Conservation (phyloP, 1,140 invertebrate species). For the Phenacoccus solenopsis region DNA sequence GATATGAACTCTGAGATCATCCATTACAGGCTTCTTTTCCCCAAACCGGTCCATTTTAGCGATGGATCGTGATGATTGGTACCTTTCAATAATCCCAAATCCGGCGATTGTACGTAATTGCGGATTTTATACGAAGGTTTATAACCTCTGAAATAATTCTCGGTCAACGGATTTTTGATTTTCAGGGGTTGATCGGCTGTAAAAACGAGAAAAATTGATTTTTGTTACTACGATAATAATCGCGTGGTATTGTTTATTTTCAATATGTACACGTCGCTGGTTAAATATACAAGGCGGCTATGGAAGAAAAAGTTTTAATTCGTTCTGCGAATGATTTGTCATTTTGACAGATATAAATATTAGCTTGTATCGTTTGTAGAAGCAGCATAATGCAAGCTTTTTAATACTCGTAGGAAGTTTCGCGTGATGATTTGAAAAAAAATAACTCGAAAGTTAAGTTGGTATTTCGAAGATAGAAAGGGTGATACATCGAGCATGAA, state of each 20-base stretch:
- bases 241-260: too few species aligned
- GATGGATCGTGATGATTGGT: conserved; percentile 20
- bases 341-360: background rate
- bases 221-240: background rate
- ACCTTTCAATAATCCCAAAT: conserved; percentile 9
- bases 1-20: too few species aligned
- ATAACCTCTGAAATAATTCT: conserved; percentile 18
- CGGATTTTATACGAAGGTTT: conserved; percentile 20
- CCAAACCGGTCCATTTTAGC: conserved; percentile 19
- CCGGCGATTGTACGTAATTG: conserved; percentile 14
- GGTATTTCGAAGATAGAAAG: too few species aligned
- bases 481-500: too few species aligned
- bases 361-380: background rate
- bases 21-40: too few species aligned
- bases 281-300: background rate
- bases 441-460: too few species aligned
- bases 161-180: background rate
- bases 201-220: background rate
- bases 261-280: background rate
- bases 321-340: background rate
- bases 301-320: background rate
- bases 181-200: background rate
- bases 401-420: too few species aligned
- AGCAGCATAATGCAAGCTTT: too few species aligned
- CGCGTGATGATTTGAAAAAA: too few species aligned